A percentile compares a stretch with the other conserved stretches of the same genome.
Evolutionary conservation across 2,797 vertebrate species (phyloP).

Genomic region (Myotis planiceps): DNA sequence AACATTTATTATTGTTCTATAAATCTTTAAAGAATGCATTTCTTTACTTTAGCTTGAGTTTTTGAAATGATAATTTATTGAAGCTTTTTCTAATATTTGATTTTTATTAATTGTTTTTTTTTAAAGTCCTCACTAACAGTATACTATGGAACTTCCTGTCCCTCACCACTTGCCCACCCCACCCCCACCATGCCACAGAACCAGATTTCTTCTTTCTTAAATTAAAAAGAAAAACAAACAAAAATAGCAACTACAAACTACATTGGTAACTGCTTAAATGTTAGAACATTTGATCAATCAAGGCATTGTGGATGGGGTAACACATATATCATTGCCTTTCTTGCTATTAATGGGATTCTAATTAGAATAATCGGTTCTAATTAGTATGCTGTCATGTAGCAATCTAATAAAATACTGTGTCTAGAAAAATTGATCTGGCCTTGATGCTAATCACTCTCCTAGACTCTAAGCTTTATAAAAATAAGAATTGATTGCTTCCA

Average conservation of each 20-base stretch:
- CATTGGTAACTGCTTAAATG: neutral
- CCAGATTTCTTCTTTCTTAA: neutral
- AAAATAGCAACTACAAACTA: neutral
- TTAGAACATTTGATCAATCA: neutral
- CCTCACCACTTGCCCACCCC: neutral
- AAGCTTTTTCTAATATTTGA: neutral
- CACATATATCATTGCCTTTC: constrained; percentile 72
- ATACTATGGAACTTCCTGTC: neutral
- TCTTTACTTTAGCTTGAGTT: neutral
- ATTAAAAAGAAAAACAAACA: neutral
- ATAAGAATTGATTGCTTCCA: constrained; percentile 84
- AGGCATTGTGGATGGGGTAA: neutral
- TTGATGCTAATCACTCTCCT: constrained; percentile 84
- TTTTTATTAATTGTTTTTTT: constrained; percentile 43
- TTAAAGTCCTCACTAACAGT: fast-evolving
- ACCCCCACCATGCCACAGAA: neutral
- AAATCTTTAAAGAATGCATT: neutral
- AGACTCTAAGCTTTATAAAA: constrained; percentile 80
- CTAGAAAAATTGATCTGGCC: constrained; percentile 84
- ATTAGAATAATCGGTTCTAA: constrained; percentile 89
- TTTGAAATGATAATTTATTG: constrained; percentile 10
- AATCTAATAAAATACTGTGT: constrained; percentile 85
- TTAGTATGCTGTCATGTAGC: constrained; percentile 85
- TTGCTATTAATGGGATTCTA: constrained; percentile 85
- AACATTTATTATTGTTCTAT: neutral